Evolutionary conservation across 2,888 invertebrate genomes (phyloP), one percentile per base, ranked within the genome.

Genomic region (Microchrysa polita): DNA sequence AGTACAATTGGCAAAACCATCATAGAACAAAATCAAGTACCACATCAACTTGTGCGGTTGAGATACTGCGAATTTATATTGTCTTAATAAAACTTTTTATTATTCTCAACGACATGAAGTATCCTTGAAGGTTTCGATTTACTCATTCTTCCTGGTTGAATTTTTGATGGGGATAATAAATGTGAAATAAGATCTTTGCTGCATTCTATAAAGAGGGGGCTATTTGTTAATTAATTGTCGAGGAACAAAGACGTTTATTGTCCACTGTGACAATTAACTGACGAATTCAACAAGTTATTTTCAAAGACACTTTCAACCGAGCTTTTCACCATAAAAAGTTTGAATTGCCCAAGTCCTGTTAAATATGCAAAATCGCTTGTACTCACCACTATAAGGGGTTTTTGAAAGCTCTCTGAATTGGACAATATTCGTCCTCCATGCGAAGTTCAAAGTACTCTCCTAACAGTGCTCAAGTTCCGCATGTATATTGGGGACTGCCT

Each of bases 221-320:
- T 48, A 34, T 65, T 69, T 22, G 69, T 20, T 20, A 55, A 69
- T 69, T 69, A 69, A 69, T 69, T 69, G 69, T 20, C 20, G 14
- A 55, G 27, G 57, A 57, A 20, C 23, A 55, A 5, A 12, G 20
- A 27, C 55, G 53, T 57, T 69, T 69, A 69, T 16, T 57, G 40
- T n/a, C 9, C 34, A 23, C 52, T 52, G 52, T 20, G n/a, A 20
- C 2, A 69, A 69, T 40, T 69, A 34, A 40, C 57, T 69, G 55
- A 69, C 7, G 23, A 34, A 57, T 57, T 55, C 69, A 69, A 69
- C 69, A 69, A 69, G 69, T 69, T 55, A 69, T 67, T 61, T 20
- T 61, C 16, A n/a, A 27, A 16, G 2, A 61, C 40, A 27, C 27
- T 34, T 34, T n/a, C 4, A 7, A 34, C 27, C 4, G 7, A 2